Evolutionary conservation across 2,113 vertebrate species (phyloP).

Genomic region (Rynchops niger): DNA sequence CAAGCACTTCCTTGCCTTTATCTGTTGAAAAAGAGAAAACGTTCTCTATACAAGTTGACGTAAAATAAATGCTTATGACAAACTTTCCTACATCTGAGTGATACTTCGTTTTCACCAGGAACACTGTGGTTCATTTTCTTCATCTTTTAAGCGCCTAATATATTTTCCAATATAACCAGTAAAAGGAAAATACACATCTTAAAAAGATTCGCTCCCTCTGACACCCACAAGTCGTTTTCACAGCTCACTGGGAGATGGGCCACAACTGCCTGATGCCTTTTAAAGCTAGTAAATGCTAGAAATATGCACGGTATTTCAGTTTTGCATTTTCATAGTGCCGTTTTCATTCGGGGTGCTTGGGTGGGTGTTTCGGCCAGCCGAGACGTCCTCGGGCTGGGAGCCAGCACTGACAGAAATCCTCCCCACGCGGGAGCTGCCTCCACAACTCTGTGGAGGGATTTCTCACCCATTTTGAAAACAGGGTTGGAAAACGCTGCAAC

Average conservation of each 20-base stretch:
- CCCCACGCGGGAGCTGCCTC: accelerated
- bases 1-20: neutral
- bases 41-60: neutral
- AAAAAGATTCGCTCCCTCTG: no score
- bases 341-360: accelerated
- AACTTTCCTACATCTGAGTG: constrained; percentile 15
- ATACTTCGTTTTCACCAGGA: neutral
- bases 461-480: neutral
- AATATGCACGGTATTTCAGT: accelerated
- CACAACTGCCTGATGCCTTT: accelerated
- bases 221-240: accelerated
- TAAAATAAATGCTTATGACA: constrained; percentile 45
- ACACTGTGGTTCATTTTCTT: neutral
- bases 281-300: accelerated
- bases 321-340: accelerated
- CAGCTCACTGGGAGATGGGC: no score
- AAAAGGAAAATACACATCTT: neutral
- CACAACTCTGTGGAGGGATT: accelerated
- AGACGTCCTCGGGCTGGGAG: neutral
- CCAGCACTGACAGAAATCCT: accelerated
- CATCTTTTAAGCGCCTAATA: neutral
- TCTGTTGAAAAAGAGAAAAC: neutral
- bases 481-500: neutral
- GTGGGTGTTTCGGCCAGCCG: neutral
- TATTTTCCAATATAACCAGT: neutral